Percentiles rank a stretch among this genome's conserved stretches.
Evolutionary conservation across 2,797 vertebrate species (phyloP).

Genomic region (Varecia variegata): DNA sequence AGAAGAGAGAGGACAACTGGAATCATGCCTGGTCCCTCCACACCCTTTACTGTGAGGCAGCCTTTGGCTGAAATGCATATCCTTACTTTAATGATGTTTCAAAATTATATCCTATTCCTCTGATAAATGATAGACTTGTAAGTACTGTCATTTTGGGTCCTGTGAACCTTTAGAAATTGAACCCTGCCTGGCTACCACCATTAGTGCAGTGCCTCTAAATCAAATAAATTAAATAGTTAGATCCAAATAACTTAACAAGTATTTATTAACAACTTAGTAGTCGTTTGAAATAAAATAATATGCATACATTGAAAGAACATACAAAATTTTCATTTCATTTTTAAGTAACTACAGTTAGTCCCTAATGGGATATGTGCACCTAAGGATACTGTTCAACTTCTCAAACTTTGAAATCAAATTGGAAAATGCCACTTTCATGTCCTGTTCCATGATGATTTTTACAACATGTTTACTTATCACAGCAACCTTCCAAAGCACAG

Average conservation of each 20-base stretch:
- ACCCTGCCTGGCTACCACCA: neutral
- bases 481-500: neutral
- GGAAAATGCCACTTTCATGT: rapidly evolving
- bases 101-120: neutral
- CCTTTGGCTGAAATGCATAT: neutral
- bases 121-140: neutral
- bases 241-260: neutral
- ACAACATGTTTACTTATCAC: rapidly evolving
- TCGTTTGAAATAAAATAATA: neutral
- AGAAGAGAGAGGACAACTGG: neutral
- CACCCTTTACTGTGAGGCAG: neutral
- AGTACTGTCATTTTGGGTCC: neutral
- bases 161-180: neutral
- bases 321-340: neutral
- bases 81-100: neutral
- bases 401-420: neutral
- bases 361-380: neutral
- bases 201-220: neutral
- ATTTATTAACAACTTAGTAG: neutral
- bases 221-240: neutral
- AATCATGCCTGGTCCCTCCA: neutral
- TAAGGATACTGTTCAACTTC: neutral
- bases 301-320: neutral
- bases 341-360: neutral
- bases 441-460: neutral